Evolutionary conservation across 2,113 vertebrate species (phyloP).

Genomic region (Epinephelus cyanopodus): DNA sequence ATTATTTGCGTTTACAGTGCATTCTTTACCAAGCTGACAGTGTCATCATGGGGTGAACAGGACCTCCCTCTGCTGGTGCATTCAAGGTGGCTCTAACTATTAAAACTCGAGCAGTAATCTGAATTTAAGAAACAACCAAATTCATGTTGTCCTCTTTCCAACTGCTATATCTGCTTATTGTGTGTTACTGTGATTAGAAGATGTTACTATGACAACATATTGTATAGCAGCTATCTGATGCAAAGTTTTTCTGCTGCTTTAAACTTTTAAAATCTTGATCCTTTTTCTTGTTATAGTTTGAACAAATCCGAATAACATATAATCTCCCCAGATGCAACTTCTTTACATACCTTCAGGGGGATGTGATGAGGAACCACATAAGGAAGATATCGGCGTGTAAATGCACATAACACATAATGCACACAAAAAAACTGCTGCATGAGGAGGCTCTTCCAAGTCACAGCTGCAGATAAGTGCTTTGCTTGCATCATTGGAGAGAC

Average conservation of each 20-base stretch:
- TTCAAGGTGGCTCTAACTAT: not conserved
- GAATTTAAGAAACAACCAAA: not conserved
- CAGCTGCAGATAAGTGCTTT: too few relatives aligned
- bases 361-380: too few relatives aligned
- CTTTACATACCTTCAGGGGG: too few relatives aligned
- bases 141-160: not conserved
- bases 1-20: too few relatives aligned
- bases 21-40: not conserved
- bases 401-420: too few relatives aligned
- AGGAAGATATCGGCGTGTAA: too few relatives aligned
- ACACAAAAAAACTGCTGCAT: too few relatives aligned
- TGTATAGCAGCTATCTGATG: not conserved
- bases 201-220: not conserved
- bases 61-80: slow-evolving; percentile 17
- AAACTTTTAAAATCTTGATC: not conserved
- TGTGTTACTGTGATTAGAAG: not conserved
- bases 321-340: too few relatives aligned
- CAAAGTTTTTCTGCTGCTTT: not conserved
- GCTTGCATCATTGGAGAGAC: too few relatives aligned
- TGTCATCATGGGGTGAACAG: not conserved
- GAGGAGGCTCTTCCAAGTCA: too few relatives aligned
- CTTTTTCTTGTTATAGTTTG: too few relatives aligned
- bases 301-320: too few relatives aligned
- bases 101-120: not conserved
- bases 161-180: not conserved